Conservation (phyloP, 2,113 vertebrate species). For the Amphiprion ocellaris region DNA sequence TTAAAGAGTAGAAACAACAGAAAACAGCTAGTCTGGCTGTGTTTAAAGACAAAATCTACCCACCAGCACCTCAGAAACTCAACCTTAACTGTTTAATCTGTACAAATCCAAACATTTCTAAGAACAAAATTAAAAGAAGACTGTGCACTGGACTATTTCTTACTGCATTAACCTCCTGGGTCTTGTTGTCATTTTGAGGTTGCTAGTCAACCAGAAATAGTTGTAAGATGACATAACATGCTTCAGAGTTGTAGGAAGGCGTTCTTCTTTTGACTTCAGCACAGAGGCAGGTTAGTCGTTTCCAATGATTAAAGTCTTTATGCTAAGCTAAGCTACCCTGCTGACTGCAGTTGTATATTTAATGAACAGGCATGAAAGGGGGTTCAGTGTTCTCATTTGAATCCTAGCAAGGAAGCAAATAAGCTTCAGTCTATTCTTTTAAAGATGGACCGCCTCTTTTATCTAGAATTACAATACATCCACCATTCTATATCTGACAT, state of each 20-base stretch:
- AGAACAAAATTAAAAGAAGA: background rate
- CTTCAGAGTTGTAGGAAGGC: too few relatives aligned
- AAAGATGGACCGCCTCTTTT: background rate
- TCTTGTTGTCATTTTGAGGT: background rate
- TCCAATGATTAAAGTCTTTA: background rate
- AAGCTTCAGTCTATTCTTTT: background rate
- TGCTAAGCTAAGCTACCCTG: background rate
- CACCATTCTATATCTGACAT: background rate
- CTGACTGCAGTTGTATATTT: background rate
- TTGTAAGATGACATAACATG: too few relatives aligned
- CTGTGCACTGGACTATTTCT: background rate
- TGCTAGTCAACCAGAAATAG: too few relatives aligned
- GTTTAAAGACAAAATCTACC: background rate
- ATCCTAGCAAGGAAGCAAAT: conserved; percentile 1
- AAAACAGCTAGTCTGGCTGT: background rate
- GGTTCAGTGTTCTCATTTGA: background rate
- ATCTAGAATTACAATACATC: background rate
- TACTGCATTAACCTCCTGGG: background rate
- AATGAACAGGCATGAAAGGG: background rate
- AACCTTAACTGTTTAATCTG: background rate
- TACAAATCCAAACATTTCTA: background rate
- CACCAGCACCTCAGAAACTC: background rate
- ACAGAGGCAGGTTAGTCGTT: too few relatives aligned
- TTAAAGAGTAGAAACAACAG: background rate
- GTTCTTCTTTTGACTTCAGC: too few relatives aligned